A percentile compares a stretch with the other conserved stretches of the same genome.
phyloP scores from a whole-genome alignment of 2,797 vertebrate species.

The Hoplostethus mediterraneus region DNA sequence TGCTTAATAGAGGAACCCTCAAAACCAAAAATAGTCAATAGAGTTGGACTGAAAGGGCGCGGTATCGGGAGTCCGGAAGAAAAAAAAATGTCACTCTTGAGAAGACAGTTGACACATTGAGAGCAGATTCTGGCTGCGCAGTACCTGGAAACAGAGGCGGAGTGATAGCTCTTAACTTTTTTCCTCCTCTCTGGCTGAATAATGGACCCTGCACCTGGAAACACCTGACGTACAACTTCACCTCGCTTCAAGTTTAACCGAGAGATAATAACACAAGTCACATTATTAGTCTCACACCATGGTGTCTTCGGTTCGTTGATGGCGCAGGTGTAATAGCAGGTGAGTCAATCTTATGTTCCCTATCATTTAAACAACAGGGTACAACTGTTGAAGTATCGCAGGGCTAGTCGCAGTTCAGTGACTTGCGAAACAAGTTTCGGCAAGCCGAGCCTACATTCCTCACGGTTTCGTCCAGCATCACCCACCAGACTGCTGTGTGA shows the following conservation, averaged over 20 bases:
- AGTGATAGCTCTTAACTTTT: slow-evolving; percentile 36
- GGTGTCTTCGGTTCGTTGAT: not conserved
- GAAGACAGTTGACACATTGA: too few relatives aligned
- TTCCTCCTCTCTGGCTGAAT: not conserved
- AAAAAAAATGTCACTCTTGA: too few relatives aligned
- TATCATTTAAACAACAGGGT: not conserved
- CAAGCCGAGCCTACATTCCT: not conserved
- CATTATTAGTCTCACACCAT: fast-evolving
- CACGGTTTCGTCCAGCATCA: not conserved
- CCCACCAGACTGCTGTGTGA: not conserved
- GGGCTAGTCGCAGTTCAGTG: not conserved
- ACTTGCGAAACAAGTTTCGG: slow-evolving; percentile 30
- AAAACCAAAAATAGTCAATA: too few relatives aligned
- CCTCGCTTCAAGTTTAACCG: not conserved
- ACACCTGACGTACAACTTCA: slow-evolving; percentile 47
- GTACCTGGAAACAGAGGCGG: not conserved
- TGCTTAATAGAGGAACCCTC: too few relatives aligned
- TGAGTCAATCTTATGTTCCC: not conserved
- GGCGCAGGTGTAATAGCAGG: slow-evolving; percentile 33
- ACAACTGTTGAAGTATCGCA: not conserved
- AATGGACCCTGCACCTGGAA: slow-evolving; percentile 10
- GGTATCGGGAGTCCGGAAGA: too few relatives aligned
- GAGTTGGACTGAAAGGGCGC: too few relatives aligned
- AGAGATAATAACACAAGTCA: not conserved
- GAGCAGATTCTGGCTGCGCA: not conserved